Conservation (phyloP, 2,888 invertebrate genomes). For the Cerastis rubricosa region DNA sequence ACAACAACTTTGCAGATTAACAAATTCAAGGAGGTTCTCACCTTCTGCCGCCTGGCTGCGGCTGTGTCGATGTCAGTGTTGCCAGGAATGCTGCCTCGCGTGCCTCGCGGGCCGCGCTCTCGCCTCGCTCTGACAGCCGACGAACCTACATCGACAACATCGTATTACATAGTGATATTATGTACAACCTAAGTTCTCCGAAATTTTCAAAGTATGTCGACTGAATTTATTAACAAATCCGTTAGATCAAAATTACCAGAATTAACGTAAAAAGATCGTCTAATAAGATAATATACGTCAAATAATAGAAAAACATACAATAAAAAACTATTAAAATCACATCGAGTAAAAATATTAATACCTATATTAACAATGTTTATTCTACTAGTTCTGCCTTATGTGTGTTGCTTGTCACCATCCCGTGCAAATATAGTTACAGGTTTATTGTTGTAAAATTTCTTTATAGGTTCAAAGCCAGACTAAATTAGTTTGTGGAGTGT, state of each 20-base stretch:
- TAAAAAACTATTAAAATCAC: no score
- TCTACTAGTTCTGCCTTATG: no score
- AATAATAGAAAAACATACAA: no score
- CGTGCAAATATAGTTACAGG: not conserved
- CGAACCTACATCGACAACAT: slow-evolving; percentile 90
- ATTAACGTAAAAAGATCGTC: not conserved
- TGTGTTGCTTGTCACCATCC: not conserved
- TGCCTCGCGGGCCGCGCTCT: slow-evolving; percentile 94
- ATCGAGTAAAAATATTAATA: no score
- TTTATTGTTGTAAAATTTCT: not conserved
- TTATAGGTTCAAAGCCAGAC: not conserved
- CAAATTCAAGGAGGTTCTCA: slow-evolving; percentile 57
- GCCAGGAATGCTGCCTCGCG: slow-evolving; percentile 96
- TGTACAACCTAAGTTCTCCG: not conserved
- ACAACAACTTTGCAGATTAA: not conserved
- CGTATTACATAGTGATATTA: not conserved
- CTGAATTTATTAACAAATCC: not conserved
- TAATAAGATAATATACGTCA: no score
- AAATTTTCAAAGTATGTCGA: not conserved
- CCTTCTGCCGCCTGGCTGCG: slow-evolving; percentile 93
- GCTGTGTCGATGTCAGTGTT: slow-evolving; percentile 94
- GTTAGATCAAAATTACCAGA: not conserved
- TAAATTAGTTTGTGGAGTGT: not conserved
- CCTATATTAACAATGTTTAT: no score
- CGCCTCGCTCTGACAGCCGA: slow-evolving; percentile 95